These are phyloP conservation scores for Australoheros facetus DNA, from an alignment of 2,797 vertebrate species.

Conservation along the genomic window DNA sequence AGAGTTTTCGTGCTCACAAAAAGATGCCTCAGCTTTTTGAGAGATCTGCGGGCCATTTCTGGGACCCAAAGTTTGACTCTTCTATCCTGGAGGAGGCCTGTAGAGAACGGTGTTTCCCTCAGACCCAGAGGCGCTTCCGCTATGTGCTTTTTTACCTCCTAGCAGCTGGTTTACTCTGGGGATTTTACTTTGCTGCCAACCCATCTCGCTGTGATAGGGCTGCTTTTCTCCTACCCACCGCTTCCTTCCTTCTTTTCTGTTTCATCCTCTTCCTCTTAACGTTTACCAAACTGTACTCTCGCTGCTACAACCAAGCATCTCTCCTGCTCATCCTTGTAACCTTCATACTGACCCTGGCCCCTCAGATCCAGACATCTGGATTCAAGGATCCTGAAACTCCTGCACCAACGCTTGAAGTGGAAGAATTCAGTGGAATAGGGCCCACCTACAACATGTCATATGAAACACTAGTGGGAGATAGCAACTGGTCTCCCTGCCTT, in stretches of 20 bases:
- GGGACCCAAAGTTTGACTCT: constrained; percentile 97
- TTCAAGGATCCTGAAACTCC: constrained; percentile 66
- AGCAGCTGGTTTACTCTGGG: constrained; percentile 89
- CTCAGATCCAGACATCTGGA: constrained; percentile 85
- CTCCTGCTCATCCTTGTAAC: constrained; percentile 88
- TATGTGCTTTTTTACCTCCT: constrained; percentile 92
- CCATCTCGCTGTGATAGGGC: constrained; percentile 80
- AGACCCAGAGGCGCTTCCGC: constrained; percentile 93
- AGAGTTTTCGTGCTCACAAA: constrained; percentile 78
- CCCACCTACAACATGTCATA: constrained; percentile 74
- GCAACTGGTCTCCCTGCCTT: constrained; percentile 79
- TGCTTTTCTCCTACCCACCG: constrained; percentile 85
- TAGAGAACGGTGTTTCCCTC: constrained; percentile 94
- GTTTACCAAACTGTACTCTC: constrained; percentile 88
- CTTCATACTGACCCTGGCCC: constrained; percentile 88
- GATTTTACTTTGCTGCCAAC: constrained; percentile 88
- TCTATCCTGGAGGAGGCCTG: constrained; percentile 96
- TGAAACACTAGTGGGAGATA: constrained; percentile 34
- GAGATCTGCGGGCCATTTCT: constrained; percentile 93
- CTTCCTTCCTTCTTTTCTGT: constrained; percentile 88
- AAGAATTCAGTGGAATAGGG: constrained; percentile 63
- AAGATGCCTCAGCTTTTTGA: constrained; percentile 95
- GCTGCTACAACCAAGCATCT: constrained; percentile 87
- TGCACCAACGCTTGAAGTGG: constrained; percentile 63
- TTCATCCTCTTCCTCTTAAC: constrained; percentile 90